Evolutionary conservation across 37 sponge, comb jelly and placozoan species (phyloP).

Genomic region (Spongilla lacustris): DNA sequence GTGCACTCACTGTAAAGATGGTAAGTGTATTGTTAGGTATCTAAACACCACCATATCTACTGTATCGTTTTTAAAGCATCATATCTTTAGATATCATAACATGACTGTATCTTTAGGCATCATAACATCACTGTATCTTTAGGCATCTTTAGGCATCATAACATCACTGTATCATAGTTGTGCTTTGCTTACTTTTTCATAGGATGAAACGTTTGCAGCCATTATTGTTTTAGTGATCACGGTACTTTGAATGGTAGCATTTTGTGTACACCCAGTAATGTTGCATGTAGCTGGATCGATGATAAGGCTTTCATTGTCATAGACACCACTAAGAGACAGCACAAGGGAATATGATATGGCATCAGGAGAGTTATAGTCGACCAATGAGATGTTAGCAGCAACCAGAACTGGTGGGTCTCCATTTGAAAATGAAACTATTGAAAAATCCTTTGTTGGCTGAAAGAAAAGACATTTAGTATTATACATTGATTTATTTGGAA

Average conservation of each 20-base stretch:
- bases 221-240: background rate
- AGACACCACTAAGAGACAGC: constrained; percentile 5
- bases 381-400: constrained; percentile 27
- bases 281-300: background rate
- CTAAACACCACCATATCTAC: too few species aligned
- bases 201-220: background rate
- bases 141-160: too few species aligned
- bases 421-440: constrained; percentile 6
- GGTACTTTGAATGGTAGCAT: background rate
- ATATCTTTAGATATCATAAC: too few species aligned
- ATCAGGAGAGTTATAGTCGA: constrained; percentile 39
- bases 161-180: background rate
- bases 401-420: constrained; percentile 24
- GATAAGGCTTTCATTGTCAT: background rate
- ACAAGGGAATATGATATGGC: background rate
- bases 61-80: too few species aligned
- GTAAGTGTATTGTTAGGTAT: too few species aligned
- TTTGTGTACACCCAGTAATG: background rate
- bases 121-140: too few species aligned
- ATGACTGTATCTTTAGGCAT: too few species aligned
- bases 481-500: background rate
- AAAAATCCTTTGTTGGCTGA: background rate
- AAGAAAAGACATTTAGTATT: background rate
- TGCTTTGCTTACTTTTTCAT: background rate
- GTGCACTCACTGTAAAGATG: too few species aligned